These are phyloP conservation scores for Zaprionus ghesquierei DNA, from an alignment of 1,140 invertebrate genomes.

Conservation along the genomic window DNA sequence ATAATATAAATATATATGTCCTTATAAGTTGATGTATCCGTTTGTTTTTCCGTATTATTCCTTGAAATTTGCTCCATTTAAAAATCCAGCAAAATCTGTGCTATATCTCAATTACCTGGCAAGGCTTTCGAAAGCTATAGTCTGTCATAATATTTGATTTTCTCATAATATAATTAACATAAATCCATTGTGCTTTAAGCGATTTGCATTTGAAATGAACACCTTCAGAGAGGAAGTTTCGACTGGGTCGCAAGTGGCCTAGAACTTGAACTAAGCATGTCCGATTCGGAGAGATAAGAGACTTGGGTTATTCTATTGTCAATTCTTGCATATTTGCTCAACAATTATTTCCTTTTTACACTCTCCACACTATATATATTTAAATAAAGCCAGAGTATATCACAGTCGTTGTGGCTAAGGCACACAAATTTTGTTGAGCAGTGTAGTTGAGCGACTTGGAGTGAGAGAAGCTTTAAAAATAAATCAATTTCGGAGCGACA, in stretches of 20 bases:
- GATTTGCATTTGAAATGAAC: constrained; percentile 24
- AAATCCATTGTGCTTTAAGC: background rate
- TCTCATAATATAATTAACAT: background rate
- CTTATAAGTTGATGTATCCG: too few relatives aligned
- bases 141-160: background rate
- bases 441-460: constrained; percentile 3
- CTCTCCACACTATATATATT: background rate
- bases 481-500: constrained; percentile 35
- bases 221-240: constrained; percentile 57
- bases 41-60: too few relatives aligned
- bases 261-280: constrained; percentile 67
- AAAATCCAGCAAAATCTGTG: background rate
- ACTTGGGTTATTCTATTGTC: background rate
- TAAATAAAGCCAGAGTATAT: background rate
- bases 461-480: constrained; percentile 60
- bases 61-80: too few relatives aligned
- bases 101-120: background rate
- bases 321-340: background rate
- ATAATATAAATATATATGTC: too few relatives aligned
- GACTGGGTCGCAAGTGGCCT: constrained; percentile 53
- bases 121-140: background rate
- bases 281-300: constrained; percentile 25
- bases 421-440: background rate
- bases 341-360: background rate
- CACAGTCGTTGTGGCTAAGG: background rate